Evolutionary conservation across 2,113 vertebrate genomes (phyloP), one percentile per base, ranked within the genome.

Genomic region (Choloepus hoffmanni): DNA sequence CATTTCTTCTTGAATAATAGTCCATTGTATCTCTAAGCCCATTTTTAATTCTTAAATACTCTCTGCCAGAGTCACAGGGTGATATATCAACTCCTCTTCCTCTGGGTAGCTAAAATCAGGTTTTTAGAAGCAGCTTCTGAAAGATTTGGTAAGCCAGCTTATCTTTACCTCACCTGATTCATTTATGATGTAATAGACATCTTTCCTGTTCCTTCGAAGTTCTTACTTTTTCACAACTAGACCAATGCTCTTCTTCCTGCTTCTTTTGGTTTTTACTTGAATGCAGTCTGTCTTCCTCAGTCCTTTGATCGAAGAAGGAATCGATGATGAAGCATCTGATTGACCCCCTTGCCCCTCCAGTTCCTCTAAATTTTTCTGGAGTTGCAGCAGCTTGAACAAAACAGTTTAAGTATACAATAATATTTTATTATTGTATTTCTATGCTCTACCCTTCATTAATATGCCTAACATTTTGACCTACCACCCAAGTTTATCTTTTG

Each of bases 121-220:
- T 45, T 88, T 88, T 93, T 48, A 81, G 65, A 93, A 89, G 67
- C 1, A 85, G 6, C 36, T 95, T 89, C 60, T 65, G 9, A 45
- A 94, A 50, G 70, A 90, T 65, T 85, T 45, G 2, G 48, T 89
- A 53, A 83, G 50, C 55, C 45, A 68, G 30, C 53, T 16, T 67
- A 11, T 73, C 62, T 84, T 92, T 84, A 6, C 24, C n/a, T 48
- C 11, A 60, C 24, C 43, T 21, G 21, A n/a, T 11, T 86, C n/a
- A 50, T 72, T 92, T 67, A 7, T 62, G 21, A 65, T 60, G 23
- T 85, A 23, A 53, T 8, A 70, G 11, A 62, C 36, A 74, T 87
- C 16, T 33, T 5, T 3, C 2, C 15, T n/a, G 9, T 55, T 92
- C 45, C 65, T 50, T 50, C 8, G 10, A 48, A 12, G 24, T 62